Base-by-base conservation (phyloP, 2,888 invertebrate species). In the Furcula furcula region DNA sequence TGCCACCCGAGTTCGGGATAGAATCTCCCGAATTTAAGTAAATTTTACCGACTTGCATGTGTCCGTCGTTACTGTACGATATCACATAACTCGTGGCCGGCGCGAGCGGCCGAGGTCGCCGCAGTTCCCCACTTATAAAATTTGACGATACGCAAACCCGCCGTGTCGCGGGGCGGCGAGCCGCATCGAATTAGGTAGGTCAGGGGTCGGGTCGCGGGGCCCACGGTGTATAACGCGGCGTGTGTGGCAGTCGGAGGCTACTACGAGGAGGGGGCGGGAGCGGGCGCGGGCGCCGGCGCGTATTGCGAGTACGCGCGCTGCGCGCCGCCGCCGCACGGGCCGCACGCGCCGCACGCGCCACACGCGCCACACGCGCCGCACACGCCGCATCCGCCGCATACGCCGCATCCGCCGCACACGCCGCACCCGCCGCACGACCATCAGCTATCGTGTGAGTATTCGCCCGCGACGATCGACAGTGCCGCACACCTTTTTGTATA, bases 191-290 rank as follows among this genome's bases (percentile, higher is more conserved):
- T 53, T 80, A 79, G 83, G 81, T 82, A 81, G 85, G 83, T 77
- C 60, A 38, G 53, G 44, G 44, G 48, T 29, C 54, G 46, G 46
- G 56, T 48, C 49, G 48, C 33, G 54, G 40, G 51, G 41, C 53
- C 40, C 45, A 52, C 46, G 55, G 62, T 46, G 67, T 65, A 57
- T 77, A 76, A 75, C 73, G 71, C 69, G 76, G 77, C 79, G 78
- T 81, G 81, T 84, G 81, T 84, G 83, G 77, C 85, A 86, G 85
- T 87, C 83, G 87, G 79, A 74, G 82, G 83, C 61, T 88, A 85
- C 85, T 89, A 86, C 83, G 85, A 82, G 63, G 87, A 86, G 47
- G 62, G 69, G 14, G 78, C n/a, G 64, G 78, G 65, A 69, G 74
- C 66, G 65, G 69, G 74, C 67, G 68, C 74, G 65, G 14, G 26